Evolutionary conservation across 92 coral and sea anemone species (phyloP).

Genomic region (Plumapathes pennacea): DNA sequence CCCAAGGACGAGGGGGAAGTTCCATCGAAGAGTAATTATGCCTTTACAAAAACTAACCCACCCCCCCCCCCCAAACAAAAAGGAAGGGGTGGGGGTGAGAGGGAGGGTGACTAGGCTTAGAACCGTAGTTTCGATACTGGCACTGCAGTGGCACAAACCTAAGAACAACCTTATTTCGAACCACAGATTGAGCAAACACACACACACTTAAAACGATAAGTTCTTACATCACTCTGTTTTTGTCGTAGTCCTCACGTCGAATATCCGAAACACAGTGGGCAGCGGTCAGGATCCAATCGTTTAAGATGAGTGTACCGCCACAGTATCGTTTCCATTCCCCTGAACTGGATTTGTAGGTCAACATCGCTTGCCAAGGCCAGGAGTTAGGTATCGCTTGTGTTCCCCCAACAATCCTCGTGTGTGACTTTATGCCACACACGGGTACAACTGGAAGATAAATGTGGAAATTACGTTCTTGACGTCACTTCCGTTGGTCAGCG

Average conservation of each 20-base stretch:
- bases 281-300: slow-evolving; percentile 79
- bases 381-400: slow-evolving; percentile 46
- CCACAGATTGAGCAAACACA: no score
- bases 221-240: slow-evolving; percentile 48
- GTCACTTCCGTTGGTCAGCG: no score
- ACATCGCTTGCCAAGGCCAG: slow-evolving; percentile 97
- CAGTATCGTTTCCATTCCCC: slow-evolving; percentile 78
- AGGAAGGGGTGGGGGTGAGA: no score
- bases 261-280: slow-evolving; percentile 69
- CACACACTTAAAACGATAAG: no score
- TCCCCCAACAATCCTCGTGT: slow-evolving; percentile 91
- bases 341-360: slow-evolving; percentile 15
- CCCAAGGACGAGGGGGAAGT: no score
- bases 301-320: slow-evolving; percentile 79
- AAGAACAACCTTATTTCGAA: no score
- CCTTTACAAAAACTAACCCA: no score
- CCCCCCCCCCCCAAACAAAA: no score
- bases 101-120: no score
- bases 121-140: not conserved
- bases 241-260: slow-evolving; percentile 25
- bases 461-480: no score
- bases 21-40: no score
- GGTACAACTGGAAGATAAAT: slow-evolving; percentile 49
- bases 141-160: no score
- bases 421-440: slow-evolving; percentile 60